A percentile compares a stretch with the other conserved stretches of the same genome.
phyloP scores from a whole-genome alignment of 2,113 vertebrate species.

The Bubo blakistoni region DNA sequence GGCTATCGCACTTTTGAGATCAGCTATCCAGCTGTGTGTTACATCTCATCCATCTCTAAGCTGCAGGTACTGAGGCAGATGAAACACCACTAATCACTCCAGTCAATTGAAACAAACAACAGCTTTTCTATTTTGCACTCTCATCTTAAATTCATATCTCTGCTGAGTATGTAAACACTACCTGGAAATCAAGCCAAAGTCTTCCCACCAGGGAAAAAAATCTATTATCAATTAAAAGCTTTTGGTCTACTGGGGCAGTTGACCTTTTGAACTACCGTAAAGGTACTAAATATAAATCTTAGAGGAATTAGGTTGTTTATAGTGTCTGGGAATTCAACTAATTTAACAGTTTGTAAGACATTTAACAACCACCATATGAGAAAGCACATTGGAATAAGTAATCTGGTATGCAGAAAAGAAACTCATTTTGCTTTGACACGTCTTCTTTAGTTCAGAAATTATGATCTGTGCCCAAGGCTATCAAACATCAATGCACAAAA shows the following conservation, averaged over 20 bases:
- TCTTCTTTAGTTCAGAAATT: slow-evolving; percentile 72
- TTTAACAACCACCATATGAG: slow-evolving; percentile 42
- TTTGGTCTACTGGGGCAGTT: background rate
- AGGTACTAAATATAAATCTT: background rate
- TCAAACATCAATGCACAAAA: slow-evolving; percentile 75
- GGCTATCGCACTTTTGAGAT: background rate
- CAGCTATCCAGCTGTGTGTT: slow-evolving; percentile 21
- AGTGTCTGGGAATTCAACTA: background rate
- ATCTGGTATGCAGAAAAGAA: slow-evolving; percentile 71
- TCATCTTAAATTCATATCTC: slow-evolving; percentile 41
- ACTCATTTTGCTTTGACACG: slow-evolving; percentile 63
- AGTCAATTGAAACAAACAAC: background rate
- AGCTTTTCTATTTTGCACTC: background rate
- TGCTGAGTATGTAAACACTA: background rate
- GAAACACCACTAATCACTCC: slow-evolving; percentile 14
- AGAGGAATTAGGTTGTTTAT: background rate
- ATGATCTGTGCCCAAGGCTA: slow-evolving; percentile 78
- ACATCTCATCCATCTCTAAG: background rate
- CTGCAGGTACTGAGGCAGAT: background rate
- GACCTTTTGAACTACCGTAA: background rate
- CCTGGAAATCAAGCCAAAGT: background rate
- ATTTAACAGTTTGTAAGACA: slow-evolving; percentile 12
- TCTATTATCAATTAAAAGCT: background rate
- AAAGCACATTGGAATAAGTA: slow-evolving; percentile 37
- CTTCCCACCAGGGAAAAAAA: background rate